Conservation (phyloP, 2,113 vertebrate species). For the Chlamydotis undulata region DNA sequence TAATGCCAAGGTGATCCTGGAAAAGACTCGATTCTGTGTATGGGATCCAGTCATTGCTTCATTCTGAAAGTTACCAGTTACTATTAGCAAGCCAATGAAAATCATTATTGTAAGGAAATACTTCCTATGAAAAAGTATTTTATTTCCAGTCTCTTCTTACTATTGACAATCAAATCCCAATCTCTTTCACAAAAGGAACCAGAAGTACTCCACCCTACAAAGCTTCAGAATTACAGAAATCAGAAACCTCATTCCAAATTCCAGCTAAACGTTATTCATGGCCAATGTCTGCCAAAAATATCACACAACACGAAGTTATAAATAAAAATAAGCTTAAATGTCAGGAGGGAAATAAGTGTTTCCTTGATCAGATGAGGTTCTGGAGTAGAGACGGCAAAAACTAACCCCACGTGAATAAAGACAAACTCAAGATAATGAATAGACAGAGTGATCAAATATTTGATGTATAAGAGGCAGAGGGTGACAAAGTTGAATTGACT, state of each 20-base stretch:
- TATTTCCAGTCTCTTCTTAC: not conserved
- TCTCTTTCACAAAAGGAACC: not conserved
- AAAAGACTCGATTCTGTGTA: slow-evolving; percentile 95
- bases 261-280: not conserved
- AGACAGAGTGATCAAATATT: not conserved
- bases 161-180: not conserved
- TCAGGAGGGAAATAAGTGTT: not conserved
- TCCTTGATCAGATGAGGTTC: not conserved
- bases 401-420: not conserved
- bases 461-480: not conserved
- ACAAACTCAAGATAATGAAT: not conserved
- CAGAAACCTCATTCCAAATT: not conserved
- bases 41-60: slow-evolving; percentile 99
- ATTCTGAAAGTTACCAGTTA: slow-evolving; percentile 81
- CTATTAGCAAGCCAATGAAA: not conserved
- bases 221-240: not conserved
- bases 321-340: not conserved
- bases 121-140: not conserved
- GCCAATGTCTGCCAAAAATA: not conserved
- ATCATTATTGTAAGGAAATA: not conserved
- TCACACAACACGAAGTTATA: fast-evolving
- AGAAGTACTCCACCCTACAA: not conserved
- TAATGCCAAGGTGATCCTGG: slow-evolving; percentile 92
- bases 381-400: not conserved
- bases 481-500: not conserved